phyloP scores from a whole-genome alignment of 2,888 invertebrate species.

The Podabrus alpinus region DNA sequence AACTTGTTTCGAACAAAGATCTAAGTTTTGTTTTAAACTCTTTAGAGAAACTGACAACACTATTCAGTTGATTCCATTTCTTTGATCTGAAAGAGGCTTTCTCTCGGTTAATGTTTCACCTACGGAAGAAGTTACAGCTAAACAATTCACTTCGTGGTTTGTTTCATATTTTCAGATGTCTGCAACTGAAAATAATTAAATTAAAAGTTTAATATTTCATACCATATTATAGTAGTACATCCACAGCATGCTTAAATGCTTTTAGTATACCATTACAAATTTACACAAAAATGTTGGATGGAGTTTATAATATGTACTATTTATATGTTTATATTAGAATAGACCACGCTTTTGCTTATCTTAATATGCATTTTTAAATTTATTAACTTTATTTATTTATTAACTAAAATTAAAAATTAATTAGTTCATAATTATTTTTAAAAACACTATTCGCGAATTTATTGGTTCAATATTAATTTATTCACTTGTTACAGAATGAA shows the following conservation, averaged over 20 bases:
- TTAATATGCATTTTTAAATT: not conserved
- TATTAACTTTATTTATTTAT: too few relatives aligned
- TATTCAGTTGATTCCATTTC: not conserved
- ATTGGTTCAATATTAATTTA: too few relatives aligned
- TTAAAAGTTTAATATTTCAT: not conserved
- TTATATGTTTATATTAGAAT: not conserved
- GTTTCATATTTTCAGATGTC: not conserved
- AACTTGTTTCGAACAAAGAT: not conserved
- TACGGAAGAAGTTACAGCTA: not conserved
- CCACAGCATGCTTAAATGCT: not conserved
- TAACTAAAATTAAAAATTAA: too few relatives aligned
- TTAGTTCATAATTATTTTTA: too few relatives aligned
- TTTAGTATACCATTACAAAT: not conserved
- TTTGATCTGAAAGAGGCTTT: not conserved
- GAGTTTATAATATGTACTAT: too few relatives aligned
- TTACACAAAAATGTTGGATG: not conserved
- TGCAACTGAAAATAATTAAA: not conserved
- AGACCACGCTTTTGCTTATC: not conserved
- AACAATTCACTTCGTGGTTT: not conserved
- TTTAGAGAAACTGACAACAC: not conserved
- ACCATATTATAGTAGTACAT: not conserved
- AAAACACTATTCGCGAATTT: too few relatives aligned
- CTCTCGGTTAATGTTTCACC: not conserved
- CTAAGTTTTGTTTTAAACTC: not conserved
- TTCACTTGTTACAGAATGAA: too few relatives aligned